These are phyloP conservation scores for Peromyscus eremicus DNA, from an alignment of 2,797 vertebrate genomes.

Conservation along the genomic window DNA sequence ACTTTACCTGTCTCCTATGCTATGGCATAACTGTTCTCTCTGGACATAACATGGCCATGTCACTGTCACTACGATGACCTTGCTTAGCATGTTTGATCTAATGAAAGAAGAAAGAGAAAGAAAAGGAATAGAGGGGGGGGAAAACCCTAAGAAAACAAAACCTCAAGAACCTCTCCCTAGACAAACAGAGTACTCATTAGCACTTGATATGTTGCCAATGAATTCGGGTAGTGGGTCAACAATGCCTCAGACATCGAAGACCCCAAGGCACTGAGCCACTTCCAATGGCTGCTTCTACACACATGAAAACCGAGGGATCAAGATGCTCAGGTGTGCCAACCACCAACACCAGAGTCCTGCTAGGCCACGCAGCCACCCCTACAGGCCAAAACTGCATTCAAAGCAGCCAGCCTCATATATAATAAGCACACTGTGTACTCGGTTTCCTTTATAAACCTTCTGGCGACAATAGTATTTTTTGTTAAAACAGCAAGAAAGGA, in stretches of 20 bases:
- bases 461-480: constrained; percentile 12
- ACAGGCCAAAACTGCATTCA: not conserved
- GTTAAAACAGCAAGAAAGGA: constrained; percentile 5
- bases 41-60: not conserved
- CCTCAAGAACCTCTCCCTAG: not conserved
- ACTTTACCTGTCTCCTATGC: not conserved
- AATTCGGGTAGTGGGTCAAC: not conserved
- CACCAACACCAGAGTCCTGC: not conserved
- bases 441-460: constrained; percentile 40
- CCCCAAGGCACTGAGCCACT: not conserved
- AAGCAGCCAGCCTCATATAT: not conserved
- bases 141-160: not conserved
- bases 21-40: not conserved
- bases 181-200: not conserved
- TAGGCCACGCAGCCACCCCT: not conserved
- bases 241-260: not conserved
- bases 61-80: not conserved
- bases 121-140: rapidly evolving
- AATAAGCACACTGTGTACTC: not conserved
- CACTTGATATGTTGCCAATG: not conserved
- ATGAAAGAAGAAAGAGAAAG: not conserved
- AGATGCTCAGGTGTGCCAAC: not conserved
- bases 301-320: not conserved
- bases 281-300: not conserved
- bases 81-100: not conserved